phyloP scores from a whole-genome alignment of 2,113 vertebrate species.

The Callionymus lyra region DNA sequence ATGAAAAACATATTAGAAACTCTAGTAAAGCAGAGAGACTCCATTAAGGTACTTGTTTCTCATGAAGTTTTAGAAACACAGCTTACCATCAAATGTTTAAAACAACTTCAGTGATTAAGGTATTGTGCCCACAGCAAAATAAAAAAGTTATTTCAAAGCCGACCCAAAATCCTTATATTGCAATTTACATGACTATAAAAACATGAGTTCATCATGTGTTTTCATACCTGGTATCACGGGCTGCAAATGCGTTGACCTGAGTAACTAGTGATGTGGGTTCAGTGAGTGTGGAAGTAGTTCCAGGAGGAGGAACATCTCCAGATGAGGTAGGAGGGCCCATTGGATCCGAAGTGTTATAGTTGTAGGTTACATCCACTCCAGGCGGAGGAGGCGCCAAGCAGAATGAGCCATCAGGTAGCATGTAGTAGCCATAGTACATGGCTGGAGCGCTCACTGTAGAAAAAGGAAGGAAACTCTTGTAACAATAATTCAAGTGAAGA shows the following conservation, averaged over 20 bases:
- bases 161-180: too few relatives aligned
- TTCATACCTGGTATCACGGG: slow-evolving; percentile 45
- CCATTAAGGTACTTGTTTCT: too few relatives aligned
- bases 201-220: too few relatives aligned
- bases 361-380: slow-evolving; percentile 78
- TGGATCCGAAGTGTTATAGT: slow-evolving; percentile 75
- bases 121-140: too few relatives aligned
- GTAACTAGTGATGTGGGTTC: slow-evolving; percentile 33
- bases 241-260: slow-evolving; percentile 27
- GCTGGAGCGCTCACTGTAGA: slow-evolving; percentile 69
- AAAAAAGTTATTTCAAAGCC: too few relatives aligned
- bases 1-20: too few relatives aligned
- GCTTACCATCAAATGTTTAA: too few relatives aligned
- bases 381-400: slow-evolving; percentile 88
- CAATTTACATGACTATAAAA: too few relatives aligned
- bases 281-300: slow-evolving; percentile 63
- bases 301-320: slow-evolving; percentile 61
- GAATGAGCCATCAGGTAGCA: slow-evolving; percentile 90
- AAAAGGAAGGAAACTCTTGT: slow-evolving; percentile 10
- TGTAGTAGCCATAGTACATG: slow-evolving; percentile 95
- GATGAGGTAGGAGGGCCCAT: slow-evolving; percentile 60
- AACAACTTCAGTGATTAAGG: too few relatives aligned
- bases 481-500: too few relatives aligned
- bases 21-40: too few relatives aligned
- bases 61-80: too few relatives aligned